Percentiles rank a stretch among this genome's conserved stretches.
Conservation (phyloP, 2,113 vertebrate species). For the Gadus macrocephalus region DNA sequence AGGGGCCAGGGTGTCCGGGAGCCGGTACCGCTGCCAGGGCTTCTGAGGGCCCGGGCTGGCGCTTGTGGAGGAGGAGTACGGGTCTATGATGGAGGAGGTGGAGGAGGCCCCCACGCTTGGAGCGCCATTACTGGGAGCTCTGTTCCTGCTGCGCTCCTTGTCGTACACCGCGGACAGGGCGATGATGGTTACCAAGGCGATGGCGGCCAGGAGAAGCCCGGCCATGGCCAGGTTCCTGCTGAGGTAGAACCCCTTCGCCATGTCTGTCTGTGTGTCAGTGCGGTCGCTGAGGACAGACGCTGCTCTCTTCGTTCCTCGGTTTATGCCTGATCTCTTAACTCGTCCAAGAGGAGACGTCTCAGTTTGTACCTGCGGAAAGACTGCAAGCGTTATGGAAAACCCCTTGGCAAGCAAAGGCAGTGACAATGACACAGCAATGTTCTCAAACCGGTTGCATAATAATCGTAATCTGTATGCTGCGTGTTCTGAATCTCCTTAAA, state of each 20-base stretch:
- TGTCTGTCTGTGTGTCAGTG: slow-evolving; percentile 40
- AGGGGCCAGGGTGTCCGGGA: slow-evolving; percentile 74
- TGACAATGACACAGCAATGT: no score
- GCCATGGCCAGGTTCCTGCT: slow-evolving; percentile 75
- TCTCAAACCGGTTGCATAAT: no score
- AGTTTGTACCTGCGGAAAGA: no score
- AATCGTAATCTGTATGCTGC: no score
- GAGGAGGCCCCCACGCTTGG: neutral
- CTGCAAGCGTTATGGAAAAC: no score
- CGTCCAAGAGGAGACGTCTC: no score
- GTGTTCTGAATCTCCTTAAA: no score
- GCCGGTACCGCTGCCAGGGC: slow-evolving; percentile 80
- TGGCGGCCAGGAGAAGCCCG: slow-evolving; percentile 62
- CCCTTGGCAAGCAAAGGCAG: no score
- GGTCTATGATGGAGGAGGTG: fast-evolving
- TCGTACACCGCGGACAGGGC: slow-evolving; percentile 79
- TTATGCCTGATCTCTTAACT: no score
- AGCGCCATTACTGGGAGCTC: neutral
- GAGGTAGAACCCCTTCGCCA: slow-evolving; percentile 87
- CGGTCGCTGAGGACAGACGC: neutral
- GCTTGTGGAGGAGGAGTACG: neutral
- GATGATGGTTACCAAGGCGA: slow-evolving; percentile 75
- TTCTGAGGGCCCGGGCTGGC: neutral
- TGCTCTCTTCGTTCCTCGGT: no score
- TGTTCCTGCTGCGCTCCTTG: slow-evolving; percentile 74